Evolutionary conservation across 2,113 vertebrate genomes (phyloP), one percentile per base, ranked within the genome.

Genomic region (Eretmochelys imbricata): DNA sequence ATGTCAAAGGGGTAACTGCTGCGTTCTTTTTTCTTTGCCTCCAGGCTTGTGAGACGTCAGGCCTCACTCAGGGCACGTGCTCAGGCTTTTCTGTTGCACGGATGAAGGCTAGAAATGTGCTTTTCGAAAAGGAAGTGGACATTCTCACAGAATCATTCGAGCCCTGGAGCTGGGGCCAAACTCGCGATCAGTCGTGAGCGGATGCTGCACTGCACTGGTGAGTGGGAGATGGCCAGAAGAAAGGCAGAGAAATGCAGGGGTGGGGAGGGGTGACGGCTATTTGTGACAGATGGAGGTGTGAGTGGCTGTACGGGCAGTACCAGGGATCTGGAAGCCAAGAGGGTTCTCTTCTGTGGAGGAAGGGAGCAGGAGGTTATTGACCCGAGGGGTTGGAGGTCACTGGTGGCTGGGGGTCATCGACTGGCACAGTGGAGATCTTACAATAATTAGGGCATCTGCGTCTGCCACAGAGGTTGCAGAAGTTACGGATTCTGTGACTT

Each of bases 111-210:
- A 69, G 65, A n/a, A 69, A 69, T 16, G 3, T n/a, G 65, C 65
- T 69, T 9, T 20, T 9, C 7, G n/a, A 84, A 80, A 31, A 0
- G 0, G 62, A 83, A 25, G 22, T 2, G 20, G 80, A 53, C 35
- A 16, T 7, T 51, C 35, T 14, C 6, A 5, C 0, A 0, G 85
- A 85, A 81, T 27, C 14, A 29, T 48, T 3, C 14, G 9, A 9
- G 55, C 57, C 54, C 13, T 2, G 0, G 80, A 76, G 65, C 86
- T 9, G 51, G 65, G 42, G 80, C 89, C 46, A 69, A 69, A 19
- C 35, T 35, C 6, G 1, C 1, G 55, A 49, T 29, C 10, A 11
- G 87, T 90, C 16, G 46, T 0, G 11, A 78, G 80, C 1, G 2
- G 65, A 69, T 25, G n/a, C 38, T 46, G 24, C 19, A 2, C 24